Evolutionary conservation across 2,797 vertebrate species (phyloP), one percentile per base, ranked within the genome.

Genomic region (Oreochromis grahami): DNA sequence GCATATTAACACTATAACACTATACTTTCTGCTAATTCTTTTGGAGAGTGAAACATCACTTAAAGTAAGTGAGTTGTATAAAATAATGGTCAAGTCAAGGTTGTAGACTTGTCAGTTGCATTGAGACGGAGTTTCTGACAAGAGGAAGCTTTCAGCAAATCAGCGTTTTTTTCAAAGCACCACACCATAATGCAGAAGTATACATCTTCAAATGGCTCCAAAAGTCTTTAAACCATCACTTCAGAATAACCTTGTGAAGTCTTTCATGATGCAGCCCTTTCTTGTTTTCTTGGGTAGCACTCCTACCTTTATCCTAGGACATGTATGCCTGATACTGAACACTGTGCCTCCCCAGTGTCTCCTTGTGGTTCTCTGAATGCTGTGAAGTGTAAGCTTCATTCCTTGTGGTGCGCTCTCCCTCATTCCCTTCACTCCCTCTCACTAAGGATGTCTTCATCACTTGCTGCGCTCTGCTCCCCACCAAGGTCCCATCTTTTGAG

Each of bases 201-300:
- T 56, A 79, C 81, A 82, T 89, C 89, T 93, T 95, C 92, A 95
- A 93, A 95, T 81, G 84, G 34, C 70, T 89, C 78, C 50, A 19
- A 24, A 48, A 78, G 87, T 90, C 93, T 95, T 93, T 91, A 89
- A 92, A 90, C 70, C 84, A 79, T 88, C 86, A 77, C 94, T 93
- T 94, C 92, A 86, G 83, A 93, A 93, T 93, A 95, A 95, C 93
- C 91, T 95, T 95, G 94, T 94, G 92, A 92, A 92, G 94, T 93
- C 93, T 95, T 95, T 95, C 88, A 94, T 89, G 72, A 85, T 83
- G 24, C 56, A 5, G 80, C 43, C 65, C 87, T 91, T 93, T 92
- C 85, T 93, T 92, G 82, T 93, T 93, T 91, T 92, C 83, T 79
- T 89, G 74, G 80, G 77, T 48, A 87, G 81, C 52, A 9, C 48